Conservation (phyloP, 2,888 invertebrate genomes). For the Podotricha telesiphe region DNA sequence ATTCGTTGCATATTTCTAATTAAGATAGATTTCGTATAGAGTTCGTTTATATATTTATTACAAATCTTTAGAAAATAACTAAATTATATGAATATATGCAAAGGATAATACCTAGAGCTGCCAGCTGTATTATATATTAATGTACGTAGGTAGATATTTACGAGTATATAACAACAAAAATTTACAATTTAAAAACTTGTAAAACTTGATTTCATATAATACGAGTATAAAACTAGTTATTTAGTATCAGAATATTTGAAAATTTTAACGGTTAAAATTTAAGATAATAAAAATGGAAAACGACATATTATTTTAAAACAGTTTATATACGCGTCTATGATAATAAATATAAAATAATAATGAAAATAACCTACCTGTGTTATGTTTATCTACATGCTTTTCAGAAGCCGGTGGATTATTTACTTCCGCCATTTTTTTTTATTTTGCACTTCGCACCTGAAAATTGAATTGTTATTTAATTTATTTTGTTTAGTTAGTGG, state of each 20-base stretch:
- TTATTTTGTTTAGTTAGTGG: neutral
- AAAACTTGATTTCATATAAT: slow-evolving; percentile 2
- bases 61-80: too few species aligned
- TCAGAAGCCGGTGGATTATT: slow-evolving; percentile 58
- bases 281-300: neutral
- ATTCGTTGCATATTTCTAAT: too few species aligned
- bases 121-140: neutral
- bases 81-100: too few species aligned
- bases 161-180: neutral
- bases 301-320: neutral
- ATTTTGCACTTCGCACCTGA: slow-evolving; percentile 39
- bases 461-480: slow-evolving; percentile 30
- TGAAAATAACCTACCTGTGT: slow-evolving; percentile 62
- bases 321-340: neutral
- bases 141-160: neutral
- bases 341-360: neutral
- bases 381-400: slow-evolving; percentile 70
- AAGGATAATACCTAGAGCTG: neutral
- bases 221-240: slow-evolving; percentile 9
- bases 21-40: too few species aligned
- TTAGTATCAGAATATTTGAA: neutral
- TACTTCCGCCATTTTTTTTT: slow-evolving; percentile 67
- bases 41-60: too few species aligned
- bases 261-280: slow-evolving; percentile 4
- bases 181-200: too few species aligned